phyloP scores from a whole-genome alignment of 2,888 invertebrate genomes.

The Ditula angustiorana region DNA sequence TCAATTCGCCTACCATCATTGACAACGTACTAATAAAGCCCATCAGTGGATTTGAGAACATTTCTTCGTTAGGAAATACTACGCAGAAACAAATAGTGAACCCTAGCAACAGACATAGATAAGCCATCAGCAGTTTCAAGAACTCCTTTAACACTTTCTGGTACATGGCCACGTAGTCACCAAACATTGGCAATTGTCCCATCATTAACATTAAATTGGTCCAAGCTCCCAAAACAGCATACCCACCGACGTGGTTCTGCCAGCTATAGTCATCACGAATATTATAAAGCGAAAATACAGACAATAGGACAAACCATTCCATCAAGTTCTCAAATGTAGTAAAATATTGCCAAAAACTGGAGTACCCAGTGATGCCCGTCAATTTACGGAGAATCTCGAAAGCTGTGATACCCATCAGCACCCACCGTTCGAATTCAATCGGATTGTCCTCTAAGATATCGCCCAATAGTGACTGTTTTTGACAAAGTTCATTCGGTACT shows the following conservation, averaged over 20 bases:
- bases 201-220: constrained; percentile 95
- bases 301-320: constrained; percentile 94
- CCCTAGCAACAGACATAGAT: constrained; percentile 92
- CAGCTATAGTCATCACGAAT: constrained; percentile 92
- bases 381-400: constrained; percentile 92
- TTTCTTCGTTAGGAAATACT: constrained; percentile 92
- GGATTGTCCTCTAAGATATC: constrained; percentile 90
- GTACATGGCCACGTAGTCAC: constrained; percentile 96
- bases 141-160: constrained; percentile 94
- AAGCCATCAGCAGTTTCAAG: constrained; percentile 92
- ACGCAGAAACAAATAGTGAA: constrained; percentile 95
- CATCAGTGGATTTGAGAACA: constrained; percentile 93
- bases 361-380: constrained; percentile 92
- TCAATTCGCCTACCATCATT: constrained; percentile 95
- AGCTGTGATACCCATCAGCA: constrained; percentile 90
- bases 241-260: constrained; percentile 95
- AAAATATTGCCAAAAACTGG: constrained; percentile 91
- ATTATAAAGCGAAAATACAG: constrained; percentile 93
- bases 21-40: constrained; percentile 93
- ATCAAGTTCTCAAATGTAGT: constrained; percentile 93
- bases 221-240: constrained; percentile 94
- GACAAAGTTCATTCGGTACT: constrained; percentile 90
- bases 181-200: constrained; percentile 94
- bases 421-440: constrained; percentile 92
- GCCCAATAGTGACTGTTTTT: constrained; percentile 90